These are phyloP conservation scores for Gila robusta DNA, from an alignment of 2,797 vertebrate species.

Conservation along the genomic window DNA sequence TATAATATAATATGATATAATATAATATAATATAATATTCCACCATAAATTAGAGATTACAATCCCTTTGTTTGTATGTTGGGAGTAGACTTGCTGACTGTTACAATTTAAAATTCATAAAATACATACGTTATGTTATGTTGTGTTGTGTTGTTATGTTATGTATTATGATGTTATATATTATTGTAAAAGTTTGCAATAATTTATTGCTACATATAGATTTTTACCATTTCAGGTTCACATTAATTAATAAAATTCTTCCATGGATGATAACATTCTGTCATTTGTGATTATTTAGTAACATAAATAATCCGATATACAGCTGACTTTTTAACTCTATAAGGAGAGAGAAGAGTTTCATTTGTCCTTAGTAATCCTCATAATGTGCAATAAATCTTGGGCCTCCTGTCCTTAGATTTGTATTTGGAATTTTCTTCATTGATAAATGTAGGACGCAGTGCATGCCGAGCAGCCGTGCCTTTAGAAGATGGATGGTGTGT, in stretches of 20 bases:
- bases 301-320: not conserved
- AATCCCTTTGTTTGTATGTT: not conserved
- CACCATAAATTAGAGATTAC: not conserved
- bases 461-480: constrained; percentile 66
- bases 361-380: constrained; percentile 64
- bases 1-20: not conserved
- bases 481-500: constrained; percentile 72
- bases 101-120: not conserved
- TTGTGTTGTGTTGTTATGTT: too few relatives aligned
- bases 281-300: not conserved
- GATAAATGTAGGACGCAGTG: constrained; percentile 75
- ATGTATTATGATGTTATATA: too few relatives aligned
- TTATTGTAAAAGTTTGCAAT: not conserved
- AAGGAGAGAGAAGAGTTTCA: constrained; percentile 54
- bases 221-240: not conserved
- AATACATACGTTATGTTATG: not conserved
- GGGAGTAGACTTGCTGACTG: not conserved
- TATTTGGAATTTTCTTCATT: constrained; percentile 70
- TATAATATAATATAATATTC: not conserved
- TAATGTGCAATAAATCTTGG: constrained; percentile 71
- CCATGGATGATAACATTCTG: not conserved
- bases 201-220: not conserved
- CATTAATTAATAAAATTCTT: not conserved
- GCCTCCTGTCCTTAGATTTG: constrained; percentile 66
- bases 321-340: not conserved